Percentiles rank a stretch among this genome's conserved stretches.
Conservation (phyloP, 2,888 invertebrate species). For the Rotaria macrura region DNA sequence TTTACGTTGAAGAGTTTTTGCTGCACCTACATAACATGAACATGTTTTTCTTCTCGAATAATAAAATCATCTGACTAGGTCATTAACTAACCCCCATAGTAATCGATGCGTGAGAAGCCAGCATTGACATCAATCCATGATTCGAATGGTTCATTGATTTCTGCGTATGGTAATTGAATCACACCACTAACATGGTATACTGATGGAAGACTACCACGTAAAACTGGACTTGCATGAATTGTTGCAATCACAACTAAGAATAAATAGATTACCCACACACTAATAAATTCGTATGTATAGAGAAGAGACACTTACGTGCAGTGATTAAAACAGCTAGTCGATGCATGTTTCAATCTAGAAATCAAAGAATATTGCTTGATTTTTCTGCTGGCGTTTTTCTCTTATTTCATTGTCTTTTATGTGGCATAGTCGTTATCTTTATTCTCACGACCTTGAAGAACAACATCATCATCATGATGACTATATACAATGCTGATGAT, state of each 20-base stretch:
- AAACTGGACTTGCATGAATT: not conserved
- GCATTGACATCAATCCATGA: constrained; percentile 72
- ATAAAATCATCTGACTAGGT: not conserved
- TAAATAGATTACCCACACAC: not conserved
- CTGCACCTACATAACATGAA: not conserved
- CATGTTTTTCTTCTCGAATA: not conserved
- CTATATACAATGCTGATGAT: not conserved
- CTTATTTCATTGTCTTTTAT: not conserved
- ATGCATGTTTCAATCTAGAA: not conserved
- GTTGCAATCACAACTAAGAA: not conserved
- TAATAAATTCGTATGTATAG: not conserved
- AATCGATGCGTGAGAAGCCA: constrained; percentile 75
- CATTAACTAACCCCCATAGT: constrained; percentile 65
- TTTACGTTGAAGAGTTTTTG: constrained; percentile 12
- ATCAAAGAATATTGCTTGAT: not conserved
- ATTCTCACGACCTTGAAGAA: not conserved
- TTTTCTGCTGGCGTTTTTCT: not conserved
- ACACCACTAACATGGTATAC: constrained; percentile 66
- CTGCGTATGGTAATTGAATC: constrained; percentile 79
- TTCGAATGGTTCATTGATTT: constrained; percentile 77
- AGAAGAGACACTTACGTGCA: not conserved
- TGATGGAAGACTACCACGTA: not conserved
- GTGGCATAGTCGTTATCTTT: not conserved
- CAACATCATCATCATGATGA: not conserved
- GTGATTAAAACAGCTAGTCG: not conserved